Base-by-base conservation (phyloP, 23 tunicate genomes). In the Ascidia mentula region DNA sequence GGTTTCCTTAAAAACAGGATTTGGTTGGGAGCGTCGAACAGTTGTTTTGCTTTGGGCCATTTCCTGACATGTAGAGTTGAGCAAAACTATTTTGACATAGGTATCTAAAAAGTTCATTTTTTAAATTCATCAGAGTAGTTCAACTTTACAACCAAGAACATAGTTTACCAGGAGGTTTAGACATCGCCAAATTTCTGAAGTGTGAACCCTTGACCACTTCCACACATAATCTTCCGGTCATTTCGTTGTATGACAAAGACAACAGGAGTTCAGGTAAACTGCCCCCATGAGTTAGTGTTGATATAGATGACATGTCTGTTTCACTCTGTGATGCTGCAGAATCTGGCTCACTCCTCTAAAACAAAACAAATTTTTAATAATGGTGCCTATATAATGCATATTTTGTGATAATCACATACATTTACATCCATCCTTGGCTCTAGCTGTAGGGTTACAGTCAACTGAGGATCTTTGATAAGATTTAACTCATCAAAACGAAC, bases 31-130 rank as follows among this genome's bases (percentile, higher is more conserved):
- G 69, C 89, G 80, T 38, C 96, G 80, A 18, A 90, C 42, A 0
- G 96, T 87, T 18, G 99, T 89, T 83, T 95, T 95, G 72, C 96
- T 89, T 37, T 86, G 96, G 1, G 99, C 89, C 89, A 95, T 90
- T 90, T 95, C 99, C 71, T 95, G 89, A 61, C 86, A 89, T n/a
- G 88, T 73, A 18, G 95, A 95, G 39, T 95, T 89, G 36, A 89
- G 69, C 33, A 95, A 69, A 59, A 86, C 80, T 30, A 95, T 36
- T 77, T 95, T 95, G 7, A 95, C 99, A 74, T 79, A 90, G 8
- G 99, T 95, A 80, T 95, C 99, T 88, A 45, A 17, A 18, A 46
- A 65, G 82, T 6, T 9, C 18, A 69, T 45, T 73, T 61, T 32
- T 13, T 36, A 60, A n/a, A 34, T 38, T 73, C 28, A 73, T 15